Base-by-base conservation (phyloP, 2,113 vertebrate genomes). In the Gambusia holbrooki region DNA sequence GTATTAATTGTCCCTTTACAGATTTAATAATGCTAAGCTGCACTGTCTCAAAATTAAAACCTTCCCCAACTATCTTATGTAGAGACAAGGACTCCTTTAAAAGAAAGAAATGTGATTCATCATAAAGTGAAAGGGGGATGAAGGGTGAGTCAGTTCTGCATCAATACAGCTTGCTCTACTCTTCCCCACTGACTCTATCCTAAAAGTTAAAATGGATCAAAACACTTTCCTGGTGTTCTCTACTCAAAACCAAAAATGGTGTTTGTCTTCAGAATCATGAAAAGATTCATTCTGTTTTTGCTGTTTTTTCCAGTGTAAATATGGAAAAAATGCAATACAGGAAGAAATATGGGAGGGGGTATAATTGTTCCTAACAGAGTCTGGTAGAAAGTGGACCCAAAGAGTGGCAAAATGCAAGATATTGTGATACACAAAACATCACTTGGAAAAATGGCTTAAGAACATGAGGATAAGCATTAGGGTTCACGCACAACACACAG, bases 51-150 rank as follows among this genome's bases (percentile, higher is more conserved):
- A 32, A 74, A 67, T 40, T 42, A 71, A 45, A 58, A 65, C 54
- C 62, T 35, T 76, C 22, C 7, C 27, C 72, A 22, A 22, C 3
- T 54, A 54, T 4, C 48, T 64, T 71, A 45, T 77, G n/a, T 75
- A 73, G 48, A 74, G 79, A 42, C 37, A 68, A 58, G 14, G 22
- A 71, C 69, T 54, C 73, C n/a, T 70, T 69, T 73, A 48, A 83
- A 77, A 78, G 40, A 78, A 60, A 77, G 77, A 81, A 76, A 86
- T 63, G 48, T 81, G 73, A 84, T 77, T 74, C 76, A 76, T 71
- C 54, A 64, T 75, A 33, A 76, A 60, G 77, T 70, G 10, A 35
- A 17, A 70, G 63, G 69, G 40, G 19, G 30, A 71, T 63, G 54
- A 71, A 73, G 60, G 9, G 33, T 40, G 25, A 22, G 48, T 51